These are phyloP conservation scores for Thomomys bottae DNA, from an alignment of 2,113 vertebrate species.

Conservation along the genomic window DNA sequence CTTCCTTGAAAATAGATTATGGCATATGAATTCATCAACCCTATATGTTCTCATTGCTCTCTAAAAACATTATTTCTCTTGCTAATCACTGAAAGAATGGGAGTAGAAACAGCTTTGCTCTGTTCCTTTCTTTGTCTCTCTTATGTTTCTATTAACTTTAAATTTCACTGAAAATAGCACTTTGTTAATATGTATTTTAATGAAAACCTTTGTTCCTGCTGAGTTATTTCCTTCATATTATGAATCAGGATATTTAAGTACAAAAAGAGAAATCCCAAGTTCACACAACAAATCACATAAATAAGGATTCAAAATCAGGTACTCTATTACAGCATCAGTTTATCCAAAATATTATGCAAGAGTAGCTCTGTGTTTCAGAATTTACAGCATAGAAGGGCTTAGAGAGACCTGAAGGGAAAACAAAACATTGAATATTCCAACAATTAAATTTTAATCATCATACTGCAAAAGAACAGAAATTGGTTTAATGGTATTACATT, in stretches of 20 bases:
- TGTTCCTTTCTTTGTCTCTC: not conserved
- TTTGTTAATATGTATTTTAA: not conserved
- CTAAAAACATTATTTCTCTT: not conserved
- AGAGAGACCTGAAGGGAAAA: not conserved
- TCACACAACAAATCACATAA: not conserved
- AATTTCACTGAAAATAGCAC: not conserved
- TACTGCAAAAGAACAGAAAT: not conserved
- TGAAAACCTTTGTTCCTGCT: not conserved
- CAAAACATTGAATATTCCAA: not conserved
- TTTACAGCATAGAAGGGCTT: not conserved
- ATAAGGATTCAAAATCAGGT: not conserved
- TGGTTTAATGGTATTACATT: not conserved
- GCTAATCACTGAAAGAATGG: not conserved
- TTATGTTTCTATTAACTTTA: not conserved
- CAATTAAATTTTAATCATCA: not conserved
- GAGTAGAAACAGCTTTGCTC: not conserved
- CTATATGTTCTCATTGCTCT: not conserved
- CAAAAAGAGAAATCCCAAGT: not conserved
- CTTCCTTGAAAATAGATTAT: not conserved
- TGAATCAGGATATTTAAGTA: not conserved
- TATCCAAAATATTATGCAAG: not conserved
- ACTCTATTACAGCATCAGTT: not conserved
- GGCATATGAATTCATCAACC: fast-evolving
- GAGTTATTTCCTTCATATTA: not conserved
- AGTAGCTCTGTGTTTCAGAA: not conserved